These are phyloP conservation scores for Tenthredo livida DNA, from an alignment of 2,888 invertebrate species.

Conservation along the genomic window DNA sequence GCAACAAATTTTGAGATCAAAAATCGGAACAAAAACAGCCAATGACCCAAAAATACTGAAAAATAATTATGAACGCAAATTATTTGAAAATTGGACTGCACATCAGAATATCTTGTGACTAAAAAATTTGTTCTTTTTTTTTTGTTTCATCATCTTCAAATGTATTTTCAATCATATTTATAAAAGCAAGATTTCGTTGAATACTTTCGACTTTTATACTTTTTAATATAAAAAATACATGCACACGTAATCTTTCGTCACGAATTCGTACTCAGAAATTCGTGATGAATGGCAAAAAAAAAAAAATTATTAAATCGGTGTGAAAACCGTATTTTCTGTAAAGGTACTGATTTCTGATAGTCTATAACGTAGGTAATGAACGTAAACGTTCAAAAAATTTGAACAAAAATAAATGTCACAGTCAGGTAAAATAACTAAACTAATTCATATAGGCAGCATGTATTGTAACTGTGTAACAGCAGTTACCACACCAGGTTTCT, in stretches of 20 bases:
- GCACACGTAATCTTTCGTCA: not conserved
- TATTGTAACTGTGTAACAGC: not conserved
- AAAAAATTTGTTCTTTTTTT: not conserved
- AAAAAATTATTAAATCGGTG: not conserved
- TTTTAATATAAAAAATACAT: not conserved
- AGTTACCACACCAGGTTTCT: not conserved
- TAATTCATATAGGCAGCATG: conserved; percentile 20
- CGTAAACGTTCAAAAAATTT: not conserved
- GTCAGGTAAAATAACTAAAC: conserved; percentile 30
- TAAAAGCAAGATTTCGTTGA: not conserved
- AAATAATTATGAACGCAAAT: not conserved
- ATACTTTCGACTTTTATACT: not conserved
- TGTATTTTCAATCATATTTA: not conserved
- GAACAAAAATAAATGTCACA: conserved; percentile 12
- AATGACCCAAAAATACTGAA: not conserved
- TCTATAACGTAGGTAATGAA: not conserved
- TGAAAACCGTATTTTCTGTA: not conserved
- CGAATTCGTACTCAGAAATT: conserved; percentile 14
- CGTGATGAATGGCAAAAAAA: not conserved
- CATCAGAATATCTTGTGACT: not conserved
- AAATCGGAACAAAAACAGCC: not conserved
- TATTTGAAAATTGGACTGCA: conserved; percentile 13
- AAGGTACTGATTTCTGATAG: not conserved
- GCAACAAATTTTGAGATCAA: not conserved
- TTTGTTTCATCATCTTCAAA: not conserved